These are phyloP conservation scores for Molanna angustata DNA, from an alignment of 2,888 invertebrate species.

Conservation along the genomic window DNA sequence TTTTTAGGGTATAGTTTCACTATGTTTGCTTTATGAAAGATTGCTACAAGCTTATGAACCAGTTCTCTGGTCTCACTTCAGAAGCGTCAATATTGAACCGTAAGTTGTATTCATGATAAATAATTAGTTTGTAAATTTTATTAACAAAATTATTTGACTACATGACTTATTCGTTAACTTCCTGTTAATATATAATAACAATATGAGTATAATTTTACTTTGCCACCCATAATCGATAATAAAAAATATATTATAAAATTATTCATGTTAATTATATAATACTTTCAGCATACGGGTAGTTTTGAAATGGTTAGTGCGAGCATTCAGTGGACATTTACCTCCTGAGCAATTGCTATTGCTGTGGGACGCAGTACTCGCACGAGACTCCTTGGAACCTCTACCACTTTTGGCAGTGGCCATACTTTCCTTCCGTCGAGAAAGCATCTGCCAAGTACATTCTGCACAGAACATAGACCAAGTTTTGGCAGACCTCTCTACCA, in stretches of 20 bases:
- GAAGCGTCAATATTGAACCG: conserved; percentile 87
- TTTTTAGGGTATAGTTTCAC: conserved; percentile 75
- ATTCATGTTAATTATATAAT: background rate
- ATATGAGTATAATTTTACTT: no score
- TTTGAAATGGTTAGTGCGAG: conserved; percentile 96
- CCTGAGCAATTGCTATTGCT: conserved; percentile 88
- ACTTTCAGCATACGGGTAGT: conserved; percentile 74
- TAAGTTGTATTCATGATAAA: conserved; percentile 57
- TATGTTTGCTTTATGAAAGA: conserved; percentile 87
- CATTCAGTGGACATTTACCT: conserved; percentile 91
- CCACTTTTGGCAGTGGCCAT: conserved; percentile 83
- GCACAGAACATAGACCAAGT: conserved; percentile 83
- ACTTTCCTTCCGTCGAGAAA: conserved; percentile 81
- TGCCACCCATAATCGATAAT: no score
- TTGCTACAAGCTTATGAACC: conserved; percentile 89
- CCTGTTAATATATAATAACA: conserved; percentile 1
- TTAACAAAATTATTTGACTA: no score
- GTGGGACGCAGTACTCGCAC: conserved; percentile 90
- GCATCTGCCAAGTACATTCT: conserved; percentile 71
- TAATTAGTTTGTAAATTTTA: no score
- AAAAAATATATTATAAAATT: background rate
- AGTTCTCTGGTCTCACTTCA: conserved; percentile 86
- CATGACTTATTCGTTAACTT: no score
- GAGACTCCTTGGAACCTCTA: conserved; percentile 87
- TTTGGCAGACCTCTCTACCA: conserved; percentile 81